Conservation (phyloP, 2,797 vertebrate genomes). For the Hypotaenidia okinawae region DNA sequence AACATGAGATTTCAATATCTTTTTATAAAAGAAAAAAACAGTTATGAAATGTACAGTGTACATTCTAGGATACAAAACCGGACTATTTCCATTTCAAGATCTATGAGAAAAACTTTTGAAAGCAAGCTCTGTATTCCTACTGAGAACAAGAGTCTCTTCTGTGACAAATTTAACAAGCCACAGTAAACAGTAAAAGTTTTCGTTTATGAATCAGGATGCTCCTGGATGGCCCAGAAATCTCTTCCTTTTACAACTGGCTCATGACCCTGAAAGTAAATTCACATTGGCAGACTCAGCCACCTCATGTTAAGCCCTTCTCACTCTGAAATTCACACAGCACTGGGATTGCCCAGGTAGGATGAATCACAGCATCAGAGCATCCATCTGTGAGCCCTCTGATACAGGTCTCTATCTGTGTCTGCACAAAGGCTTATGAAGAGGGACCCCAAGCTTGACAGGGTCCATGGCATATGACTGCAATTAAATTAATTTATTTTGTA, state of each 20-base stretch:
- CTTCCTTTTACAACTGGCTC: background rate
- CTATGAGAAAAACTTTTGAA: background rate
- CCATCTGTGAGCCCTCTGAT: background rate
- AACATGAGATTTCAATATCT: background rate
- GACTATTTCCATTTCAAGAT: background rate
- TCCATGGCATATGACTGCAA: background rate
- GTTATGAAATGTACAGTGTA: background rate
- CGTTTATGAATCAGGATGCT: background rate
- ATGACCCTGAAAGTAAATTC: background rate
- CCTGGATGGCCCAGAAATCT: background rate
- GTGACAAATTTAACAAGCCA: background rate
- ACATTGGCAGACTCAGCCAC: background rate
- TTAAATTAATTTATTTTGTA: background rate
- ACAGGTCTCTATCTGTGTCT: background rate
- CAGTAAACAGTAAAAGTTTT: background rate
- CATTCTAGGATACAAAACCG: background rate
- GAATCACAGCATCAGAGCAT: background rate
- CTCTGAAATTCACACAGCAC: background rate
- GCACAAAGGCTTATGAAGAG: background rate
- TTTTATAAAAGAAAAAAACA: background rate
- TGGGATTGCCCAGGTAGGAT: background rate
- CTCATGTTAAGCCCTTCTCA: background rate
- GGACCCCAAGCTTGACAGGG: background rate
- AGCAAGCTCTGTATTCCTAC: background rate
- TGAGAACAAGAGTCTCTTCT: background rate